Evolutionary conservation across 2,797 vertebrate genomes (phyloP), one percentile per base, ranked within the genome.

Genomic region (Buceros bicornis): DNA sequence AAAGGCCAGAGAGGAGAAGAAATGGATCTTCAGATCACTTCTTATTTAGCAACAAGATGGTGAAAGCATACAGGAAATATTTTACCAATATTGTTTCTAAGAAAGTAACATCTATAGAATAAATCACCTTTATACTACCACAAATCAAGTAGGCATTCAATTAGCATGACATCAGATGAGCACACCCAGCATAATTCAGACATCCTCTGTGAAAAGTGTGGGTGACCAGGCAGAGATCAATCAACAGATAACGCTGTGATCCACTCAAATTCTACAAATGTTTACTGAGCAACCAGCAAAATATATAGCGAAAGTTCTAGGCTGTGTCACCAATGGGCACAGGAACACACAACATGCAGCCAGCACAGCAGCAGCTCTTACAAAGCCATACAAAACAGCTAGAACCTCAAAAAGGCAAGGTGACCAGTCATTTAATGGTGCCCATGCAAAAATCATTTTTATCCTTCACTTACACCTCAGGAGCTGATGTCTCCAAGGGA

Each of bases 161-260:
- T 82, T 42, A 83, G 33, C 31, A 33, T 94, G 90, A 82, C 82
- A 84, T 91, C 85, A 95, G 43, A 53, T 1, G 4, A 84, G 91
- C 84, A 97, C 97, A 85, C 96, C 96, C 94, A 94, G 64, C 37
- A 62, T 43, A 90, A 77, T 79, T 67, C 86, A 95, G 67, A 72
- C 76, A 82, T 42, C 37, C 72, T 89, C 85, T 97, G 97, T 95
- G 97, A 97, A 97, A 97, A 87, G 90, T 31, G 94, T 90, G 80
- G 96, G 97, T 67, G 95, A 93, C 79, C 4, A 0, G 54, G 77
- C 51, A 87, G 50, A 91, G 83, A 95, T 90, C 60, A 85, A 48
- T 82, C 66, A 82, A 43, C 9, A 70, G 90, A 95, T 90, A 95
- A 79, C 0, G 18, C 54, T 54, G 29, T 13, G 33, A 88, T 79